Base-by-base conservation (phyloP, 2,113 vertebrate genomes). In the Chloroceryle aenea region DNA sequence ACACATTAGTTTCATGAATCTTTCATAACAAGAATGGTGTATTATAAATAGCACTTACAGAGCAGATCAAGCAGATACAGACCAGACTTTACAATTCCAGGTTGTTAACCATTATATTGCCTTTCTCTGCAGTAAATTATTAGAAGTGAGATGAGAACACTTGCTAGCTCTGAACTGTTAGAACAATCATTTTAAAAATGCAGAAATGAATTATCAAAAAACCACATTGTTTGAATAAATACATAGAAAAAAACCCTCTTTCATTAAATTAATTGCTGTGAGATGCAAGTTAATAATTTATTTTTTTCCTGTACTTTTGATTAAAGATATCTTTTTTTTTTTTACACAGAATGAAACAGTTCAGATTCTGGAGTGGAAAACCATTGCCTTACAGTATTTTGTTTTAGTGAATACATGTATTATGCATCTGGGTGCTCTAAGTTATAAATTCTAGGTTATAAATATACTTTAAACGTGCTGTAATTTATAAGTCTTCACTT, bases 401-500 rank as follows among this genome's bases (percentile, higher is more conserved):
- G 90, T 95, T 98, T 59, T 45, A 75, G 84, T 93, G 87, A 91
- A 90, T 73, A 64, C 59, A 86, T 93, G 68, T 85, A 92, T 89
- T 89, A 97, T 96, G 40, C 55, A 85, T 96, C 87, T 78, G 48
- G 78, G 73, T 93, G 64, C 85, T 97, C 27, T 63, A 66, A 63
- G 79, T 97, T 98, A 95, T 95, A 97, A 98, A 96, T 98, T 97
- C 27, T 63, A 66, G 66, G 79, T 97, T 98, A 95, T 95, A 97
- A 98, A 96, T 98, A 96, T 95, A 59, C 53, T 97, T 95, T 84
- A 93, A 97, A 75, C 88, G 64, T 85, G 42, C 68, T 95, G 69
- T 96, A 97, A 98, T 97, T 98, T 94, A 94, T 96, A 95, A 96
- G 91, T 87, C 40, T 82, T 98, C 95, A 91, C 85, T 98, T 97